Conservation (phyloP, 2,888 invertebrate genomes). For the Ormyrus nitidulus region DNA sequence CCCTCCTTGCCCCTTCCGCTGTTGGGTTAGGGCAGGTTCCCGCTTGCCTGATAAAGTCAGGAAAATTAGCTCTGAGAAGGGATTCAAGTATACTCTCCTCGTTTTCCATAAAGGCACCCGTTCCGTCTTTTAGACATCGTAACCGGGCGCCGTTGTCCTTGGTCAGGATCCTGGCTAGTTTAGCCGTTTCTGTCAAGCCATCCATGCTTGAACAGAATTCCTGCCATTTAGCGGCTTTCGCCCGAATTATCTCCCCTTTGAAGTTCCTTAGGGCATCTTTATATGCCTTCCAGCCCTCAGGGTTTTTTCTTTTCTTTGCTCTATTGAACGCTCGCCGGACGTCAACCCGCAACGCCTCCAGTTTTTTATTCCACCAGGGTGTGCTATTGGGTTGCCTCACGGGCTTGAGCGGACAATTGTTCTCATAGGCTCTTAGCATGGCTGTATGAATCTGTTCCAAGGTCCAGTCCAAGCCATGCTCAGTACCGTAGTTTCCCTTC, state of each 20-base stretch:
- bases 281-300: background rate
- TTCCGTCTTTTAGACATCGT: background rate
- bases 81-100: background rate
- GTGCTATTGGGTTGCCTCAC: too few species aligned
- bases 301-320: background rate
- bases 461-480: background rate
- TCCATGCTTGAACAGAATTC: background rate
- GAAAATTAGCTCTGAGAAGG: background rate
- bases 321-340: background rate
- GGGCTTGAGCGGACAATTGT: too few species aligned
- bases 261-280: background rate
- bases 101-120: background rate
- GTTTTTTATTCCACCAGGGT: background rate
- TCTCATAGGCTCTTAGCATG: too few species aligned
- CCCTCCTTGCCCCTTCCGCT: background rate
- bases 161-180: constrained; percentile 7
- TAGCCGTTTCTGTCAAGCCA: background rate
- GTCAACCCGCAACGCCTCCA: background rate
- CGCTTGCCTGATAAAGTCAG: background rate
- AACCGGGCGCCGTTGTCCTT: background rate
- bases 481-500: background rate
- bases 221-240: too few species aligned
- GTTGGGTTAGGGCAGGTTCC: background rate
- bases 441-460: too few species aligned
- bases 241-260: background rate